A percentile compares a stretch with the other conserved stretches of the same genome.
phyloP scores from a whole-genome alignment of 2,113 vertebrate genomes.

The Semicossyphus pulcher region DNA sequence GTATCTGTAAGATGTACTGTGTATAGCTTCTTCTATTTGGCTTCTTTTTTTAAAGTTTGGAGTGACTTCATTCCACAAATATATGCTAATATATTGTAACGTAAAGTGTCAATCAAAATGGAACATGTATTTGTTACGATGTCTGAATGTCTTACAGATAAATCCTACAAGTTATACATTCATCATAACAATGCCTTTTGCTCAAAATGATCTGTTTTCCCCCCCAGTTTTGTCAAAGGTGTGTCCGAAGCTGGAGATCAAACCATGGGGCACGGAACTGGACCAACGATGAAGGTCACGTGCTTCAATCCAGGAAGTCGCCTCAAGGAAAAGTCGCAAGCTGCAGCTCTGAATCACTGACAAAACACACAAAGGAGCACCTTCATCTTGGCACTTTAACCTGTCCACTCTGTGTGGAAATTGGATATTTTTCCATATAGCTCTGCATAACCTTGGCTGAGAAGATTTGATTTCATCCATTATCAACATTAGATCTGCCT shows the following conservation, averaged over 20 bases:
- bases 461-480: constrained; percentile 45
- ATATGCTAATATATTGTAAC: not conserved
- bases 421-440: constrained; percentile 54
- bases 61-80: not conserved
- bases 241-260: constrained; percentile 19
- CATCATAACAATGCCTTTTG: not conserved
- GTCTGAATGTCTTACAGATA: too few species aligned
- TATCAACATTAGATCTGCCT: constrained; percentile 57
- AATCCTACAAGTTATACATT: too few species aligned
- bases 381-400: constrained; percentile 24
- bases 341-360: constrained; percentile 67
- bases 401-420: constrained; percentile 48
- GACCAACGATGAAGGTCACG: constrained; percentile 59
- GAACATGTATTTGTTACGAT: too few species aligned
- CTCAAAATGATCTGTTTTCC: constrained; percentile 27
- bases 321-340: constrained; percentile 69
- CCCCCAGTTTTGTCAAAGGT: constrained; percentile 46
- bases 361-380: constrained; percentile 37
- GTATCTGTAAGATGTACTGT: not conserved
- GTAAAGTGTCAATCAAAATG: not conserved
- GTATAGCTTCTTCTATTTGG: not conserved
- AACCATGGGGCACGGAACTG: constrained; percentile 66
- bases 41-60: too few species aligned
- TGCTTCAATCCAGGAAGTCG: constrained; percentile 75
- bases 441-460: constrained; percentile 41